A percentile compares a stretch with the other conserved stretches of the same genome.
Conservation (phyloP, 1,140 invertebrate genomes). For the Drosophila setifemur region DNA sequence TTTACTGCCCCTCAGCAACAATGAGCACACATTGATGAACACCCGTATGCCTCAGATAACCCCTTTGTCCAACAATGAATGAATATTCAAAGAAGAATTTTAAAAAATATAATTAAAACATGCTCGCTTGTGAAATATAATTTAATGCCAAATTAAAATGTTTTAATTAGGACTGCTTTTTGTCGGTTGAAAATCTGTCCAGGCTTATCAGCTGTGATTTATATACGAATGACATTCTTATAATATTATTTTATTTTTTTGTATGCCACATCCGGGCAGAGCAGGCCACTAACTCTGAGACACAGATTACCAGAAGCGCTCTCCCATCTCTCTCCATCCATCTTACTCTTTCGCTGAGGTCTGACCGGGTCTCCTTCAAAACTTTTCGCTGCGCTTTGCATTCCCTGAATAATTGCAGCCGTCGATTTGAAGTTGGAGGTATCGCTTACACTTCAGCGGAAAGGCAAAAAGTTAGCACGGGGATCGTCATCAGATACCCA, state of each 20-base stretch:
- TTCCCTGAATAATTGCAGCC: conserved; percentile 35
- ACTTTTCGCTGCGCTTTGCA: conserved; percentile 50
- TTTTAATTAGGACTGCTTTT: conserved; percentile 57
- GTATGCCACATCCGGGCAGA: conserved; percentile 69
- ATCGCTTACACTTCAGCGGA: conserved; percentile 59
- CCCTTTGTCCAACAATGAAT: conserved; percentile 55
- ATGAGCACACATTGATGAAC: conserved; percentile 46
- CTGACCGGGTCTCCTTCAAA: background rate
- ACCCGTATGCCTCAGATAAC: conserved; percentile 61
- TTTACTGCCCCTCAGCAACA: conserved; percentile 42
- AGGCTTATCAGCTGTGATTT: conserved; percentile 58
- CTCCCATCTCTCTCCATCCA: background rate
- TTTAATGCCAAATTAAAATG: conserved; percentile 75
- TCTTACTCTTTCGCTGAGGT: background rate
- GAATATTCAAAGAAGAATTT: background rate
- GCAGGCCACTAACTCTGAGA: conserved; percentile 54
- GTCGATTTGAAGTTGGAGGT: conserved; percentile 8
- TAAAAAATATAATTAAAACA: background rate
- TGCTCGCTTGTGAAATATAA: conserved; percentile 32
- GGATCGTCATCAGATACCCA: conserved; percentile 51
- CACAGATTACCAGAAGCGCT: conserved; percentile 50
- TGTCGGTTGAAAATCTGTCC: conserved; percentile 1
- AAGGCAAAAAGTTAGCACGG: conserved; percentile 27
- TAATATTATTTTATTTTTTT: conserved; percentile 31
- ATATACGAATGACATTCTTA: conserved; percentile 41